Evolutionary conservation across 2,888 invertebrate species (phyloP), one percentile per base, ranked within the genome.

Genomic region (Meteorus cinctellus): DNA sequence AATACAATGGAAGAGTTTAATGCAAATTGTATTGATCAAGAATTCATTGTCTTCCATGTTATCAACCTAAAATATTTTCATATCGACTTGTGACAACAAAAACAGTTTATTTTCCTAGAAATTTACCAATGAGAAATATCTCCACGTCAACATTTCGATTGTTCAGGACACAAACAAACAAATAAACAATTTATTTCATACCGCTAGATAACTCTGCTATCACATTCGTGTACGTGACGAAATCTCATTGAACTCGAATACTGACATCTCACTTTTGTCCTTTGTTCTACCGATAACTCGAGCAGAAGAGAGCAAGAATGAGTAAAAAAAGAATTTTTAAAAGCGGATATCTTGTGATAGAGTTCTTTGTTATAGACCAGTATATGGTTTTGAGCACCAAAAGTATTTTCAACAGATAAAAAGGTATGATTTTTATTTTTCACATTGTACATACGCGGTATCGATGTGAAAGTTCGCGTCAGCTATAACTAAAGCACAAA

Each of bases 201-300:
- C 34, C 8, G 34, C 34, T 34, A 34, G 34, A 34, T 34, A 34
- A 34, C 8, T 8, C 4, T 2, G 8, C 45, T 45, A 45, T 4
- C 45, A 45, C 45, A 48, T 16, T 48, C n/a, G 48, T 48, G n/a
- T 16, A 48, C 3, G 16, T 48, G 55, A 69, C 29, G 48, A n/a
- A 29, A 48, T 48, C 29, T 69, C 69, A 65, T 65, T 31, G 24
- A 62, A 62, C 27, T 67, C 67, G 27, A 2, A 48, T 48, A 16
- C 4, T 16, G n/a, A 51, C n/a, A n/a, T 48, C n/a, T 48, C 48
- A 48, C 48, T 48, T 48, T n/a, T n/a, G n/a, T n/a, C 14, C 48
- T 16, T 48, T 48, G 4, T 48, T 48, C n/a, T 48, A 4, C 5
- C 48, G 14, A 48, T 48, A 16, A 48, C 6, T n/a, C 48, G n/a